These are phyloP conservation scores for Plectrocnemia conspersa DNA, from an alignment of 1,140 invertebrate species.

Conservation along the genomic window DNA sequence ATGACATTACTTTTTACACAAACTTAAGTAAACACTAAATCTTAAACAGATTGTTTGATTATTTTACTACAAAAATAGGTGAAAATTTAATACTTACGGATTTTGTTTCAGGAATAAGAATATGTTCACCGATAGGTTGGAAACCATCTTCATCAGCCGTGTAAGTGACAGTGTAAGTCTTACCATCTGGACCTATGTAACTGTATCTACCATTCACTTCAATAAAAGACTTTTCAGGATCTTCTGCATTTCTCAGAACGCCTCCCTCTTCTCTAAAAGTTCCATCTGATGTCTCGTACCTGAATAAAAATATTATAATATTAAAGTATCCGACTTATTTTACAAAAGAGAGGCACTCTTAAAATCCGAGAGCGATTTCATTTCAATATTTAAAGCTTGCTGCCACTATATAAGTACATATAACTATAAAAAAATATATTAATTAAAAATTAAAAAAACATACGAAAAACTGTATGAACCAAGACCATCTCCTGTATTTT, in stretches of 20 bases:
- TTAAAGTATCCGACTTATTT: not conserved
- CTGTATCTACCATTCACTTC: constrained; percentile 50
- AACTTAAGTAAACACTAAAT: no score
- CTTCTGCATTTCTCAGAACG: constrained; percentile 48
- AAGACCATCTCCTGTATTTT: constrained; percentile 4
- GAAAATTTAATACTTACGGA: no score
- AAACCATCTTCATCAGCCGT: constrained; percentile 73
- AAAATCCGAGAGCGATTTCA: not conserved
- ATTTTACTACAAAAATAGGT: no score
- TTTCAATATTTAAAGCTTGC: not conserved
- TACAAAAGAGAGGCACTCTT: not conserved
- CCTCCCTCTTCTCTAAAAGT: constrained; percentile 46
- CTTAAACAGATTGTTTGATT: no score
- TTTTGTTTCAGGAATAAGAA: no score
- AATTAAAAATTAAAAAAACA: not conserved
- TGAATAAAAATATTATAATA: constrained; percentile 34
- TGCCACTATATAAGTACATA: not conserved
- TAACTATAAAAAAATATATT: not conserved
- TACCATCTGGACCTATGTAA: constrained; percentile 55
- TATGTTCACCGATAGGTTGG: constrained; percentile 52
- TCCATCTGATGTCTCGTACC: constrained; percentile 50
- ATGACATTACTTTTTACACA: no score
- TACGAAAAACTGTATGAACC: constrained; percentile 5
- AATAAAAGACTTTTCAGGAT: constrained; percentile 43
- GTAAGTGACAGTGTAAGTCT: constrained; percentile 59